Conservation (phyloP, 2,888 invertebrate species). For the Drosophila peninsularis region DNA sequence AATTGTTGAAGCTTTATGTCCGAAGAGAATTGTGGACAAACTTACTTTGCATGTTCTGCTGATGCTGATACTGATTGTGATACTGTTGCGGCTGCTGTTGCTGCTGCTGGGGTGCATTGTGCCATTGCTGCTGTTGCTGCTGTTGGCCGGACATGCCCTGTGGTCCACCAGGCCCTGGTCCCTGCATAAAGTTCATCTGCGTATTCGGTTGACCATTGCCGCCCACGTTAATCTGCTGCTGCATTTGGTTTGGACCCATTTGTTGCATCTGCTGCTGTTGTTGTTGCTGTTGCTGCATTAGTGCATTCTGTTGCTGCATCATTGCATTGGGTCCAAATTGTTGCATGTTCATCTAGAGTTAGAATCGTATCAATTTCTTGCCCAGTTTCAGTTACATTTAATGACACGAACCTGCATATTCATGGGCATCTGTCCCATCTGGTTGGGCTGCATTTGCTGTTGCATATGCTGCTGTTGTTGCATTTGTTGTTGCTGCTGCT, state of each 20-base stretch:
- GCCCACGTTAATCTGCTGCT: slow-evolving; percentile 80
- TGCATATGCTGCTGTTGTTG: slow-evolving; percentile 84
- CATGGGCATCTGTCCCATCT: slow-evolving; percentile 84
- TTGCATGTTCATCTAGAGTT: slow-evolving; percentile 85
- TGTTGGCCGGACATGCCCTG: slow-evolving; percentile 83
- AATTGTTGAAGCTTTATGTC: background rate
- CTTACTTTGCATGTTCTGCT: slow-evolving; percentile 83
- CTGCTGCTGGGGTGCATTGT: slow-evolving; percentile 69
- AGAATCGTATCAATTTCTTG: too few species aligned
- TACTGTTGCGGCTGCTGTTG: slow-evolving; percentile 75
- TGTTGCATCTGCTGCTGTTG: slow-evolving; percentile 80
- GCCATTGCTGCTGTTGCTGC: slow-evolving; percentile 85
- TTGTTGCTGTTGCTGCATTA: slow-evolving; percentile 85
- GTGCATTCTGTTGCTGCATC: slow-evolving; percentile 59
- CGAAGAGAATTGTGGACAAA: background rate
- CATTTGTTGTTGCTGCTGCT: slow-evolving; percentile 80
- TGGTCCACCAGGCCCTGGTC: slow-evolving; percentile 71
- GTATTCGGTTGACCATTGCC: slow-evolving; percentile 80
- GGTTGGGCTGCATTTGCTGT: slow-evolving; percentile 81
- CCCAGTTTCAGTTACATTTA: background rate
- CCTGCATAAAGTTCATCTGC: slow-evolving; percentile 83
- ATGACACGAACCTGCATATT: slow-evolving; percentile 82
- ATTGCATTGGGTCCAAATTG: slow-evolving; percentile 82
- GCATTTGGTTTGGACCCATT: slow-evolving; percentile 78
- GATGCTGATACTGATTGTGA: slow-evolving; percentile 82